phyloP scores from a whole-genome alignment of 2,888 invertebrate species.

The Agrilus biguttatus region DNA sequence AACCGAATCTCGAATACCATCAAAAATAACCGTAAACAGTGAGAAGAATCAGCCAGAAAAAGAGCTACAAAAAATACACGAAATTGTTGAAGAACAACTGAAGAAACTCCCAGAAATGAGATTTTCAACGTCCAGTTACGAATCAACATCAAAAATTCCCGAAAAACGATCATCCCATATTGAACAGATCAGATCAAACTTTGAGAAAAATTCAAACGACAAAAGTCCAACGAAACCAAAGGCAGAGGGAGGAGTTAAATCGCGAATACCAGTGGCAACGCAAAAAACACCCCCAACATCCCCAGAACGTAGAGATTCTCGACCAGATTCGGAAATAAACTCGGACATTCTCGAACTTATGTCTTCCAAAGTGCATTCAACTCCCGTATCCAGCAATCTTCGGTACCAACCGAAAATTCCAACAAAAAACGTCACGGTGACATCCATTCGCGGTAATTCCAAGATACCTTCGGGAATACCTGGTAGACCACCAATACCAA shows the following conservation, averaged over 20 bases:
- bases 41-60: conserved; percentile 22
- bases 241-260: conserved; percentile 20
- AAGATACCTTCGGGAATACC: conserved; percentile 31
- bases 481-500: conserved; percentile 27
- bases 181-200: conserved; percentile 33
- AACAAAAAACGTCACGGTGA: conserved; percentile 42
- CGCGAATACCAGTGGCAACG: conserved; percentile 28
- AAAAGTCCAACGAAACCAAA: conserved; percentile 33
- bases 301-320: conserved; percentile 25
- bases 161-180: conserved; percentile 44
- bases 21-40: conserved; percentile 11
- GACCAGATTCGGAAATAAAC: conserved; percentile 24
- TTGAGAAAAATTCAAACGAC: conserved; percentile 23
- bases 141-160: conserved; percentile 41
- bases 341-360: conserved; percentile 28
- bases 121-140: conserved; percentile 49
- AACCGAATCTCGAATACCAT: conserved; percentile 12
- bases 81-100: conserved; percentile 28
- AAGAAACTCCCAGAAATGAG: conserved; percentile 39
- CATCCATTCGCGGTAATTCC: conserved; percentile 48
- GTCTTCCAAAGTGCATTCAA: conserved; percentile 25
- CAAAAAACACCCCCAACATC: conserved; percentile 29
- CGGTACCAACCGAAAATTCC: conserved; percentile 24
- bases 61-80: conserved; percentile 26
- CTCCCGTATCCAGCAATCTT: conserved; percentile 17